Percentiles rank a stretch among this genome's conserved stretches.
Conservation (phyloP, 2,797 vertebrate genomes). For the Huso huso region DNA sequence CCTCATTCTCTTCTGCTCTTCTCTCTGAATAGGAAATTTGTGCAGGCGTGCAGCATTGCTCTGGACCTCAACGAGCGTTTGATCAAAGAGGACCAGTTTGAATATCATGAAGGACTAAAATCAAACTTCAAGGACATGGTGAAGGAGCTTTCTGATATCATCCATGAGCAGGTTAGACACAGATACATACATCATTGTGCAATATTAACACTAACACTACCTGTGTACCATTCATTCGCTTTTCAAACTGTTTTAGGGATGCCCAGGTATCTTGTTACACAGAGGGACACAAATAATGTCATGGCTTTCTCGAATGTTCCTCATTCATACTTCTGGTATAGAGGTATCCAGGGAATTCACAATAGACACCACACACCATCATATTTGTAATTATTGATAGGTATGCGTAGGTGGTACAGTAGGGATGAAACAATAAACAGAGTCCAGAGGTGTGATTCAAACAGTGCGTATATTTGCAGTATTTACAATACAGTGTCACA, state of each 20-base stretch:
- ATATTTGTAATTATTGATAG: no score
- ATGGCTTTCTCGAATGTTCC: no score
- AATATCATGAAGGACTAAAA: slow-evolving; percentile 95
- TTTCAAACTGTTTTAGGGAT: background rate
- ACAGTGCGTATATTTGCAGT: no score
- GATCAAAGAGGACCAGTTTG: slow-evolving; percentile 93
- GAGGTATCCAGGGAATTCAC: background rate
- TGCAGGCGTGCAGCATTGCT: slow-evolving; percentile 83
- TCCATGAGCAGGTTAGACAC: slow-evolving; percentile 82
- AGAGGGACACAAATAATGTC: background rate
- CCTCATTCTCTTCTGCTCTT: slow-evolving; percentile 1
- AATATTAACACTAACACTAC: background rate
- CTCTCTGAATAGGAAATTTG: slow-evolving; percentile 68
- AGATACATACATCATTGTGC: background rate
- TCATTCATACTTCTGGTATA: background rate
- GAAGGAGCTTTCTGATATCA: slow-evolving; percentile 92
- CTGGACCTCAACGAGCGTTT: slow-evolving; percentile 88
- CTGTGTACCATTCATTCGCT: background rate
- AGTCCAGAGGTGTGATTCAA: no score
- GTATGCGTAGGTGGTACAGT: no score
- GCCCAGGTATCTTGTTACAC: background rate
- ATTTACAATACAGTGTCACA: no score
- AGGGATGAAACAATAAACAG: no score
- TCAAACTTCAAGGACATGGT: slow-evolving; percentile 93
- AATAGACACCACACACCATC: background rate